A percentile compares a stretch with the other conserved stretches of the same genome.
Evolutionary conservation across 2,113 vertebrate species (phyloP).

Genomic region (Beaufortia kweichowensis): DNA sequence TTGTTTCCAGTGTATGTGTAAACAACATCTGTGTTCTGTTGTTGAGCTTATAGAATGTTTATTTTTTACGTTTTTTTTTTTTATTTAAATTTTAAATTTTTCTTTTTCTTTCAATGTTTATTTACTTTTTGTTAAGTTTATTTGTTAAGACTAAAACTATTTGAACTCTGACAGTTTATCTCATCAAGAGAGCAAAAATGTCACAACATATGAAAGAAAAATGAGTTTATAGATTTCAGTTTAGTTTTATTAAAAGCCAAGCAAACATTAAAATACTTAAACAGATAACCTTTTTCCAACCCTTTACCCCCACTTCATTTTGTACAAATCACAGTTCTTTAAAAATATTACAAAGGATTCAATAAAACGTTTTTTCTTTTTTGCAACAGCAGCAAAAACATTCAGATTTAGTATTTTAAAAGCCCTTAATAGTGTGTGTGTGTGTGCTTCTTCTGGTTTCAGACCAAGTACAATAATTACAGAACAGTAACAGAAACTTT

Average conservation of each 20-base stretch:
- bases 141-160: too few relatives aligned
- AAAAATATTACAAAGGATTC: constrained; percentile 78
- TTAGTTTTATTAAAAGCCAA: constrained; percentile 79
- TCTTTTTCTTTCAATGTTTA: too few relatives aligned
- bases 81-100: too few relatives aligned
- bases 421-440: constrained; percentile 75
- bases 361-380: constrained; percentile 63
- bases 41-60: too few relatives aligned
- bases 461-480: constrained; percentile 60
- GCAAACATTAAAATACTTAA: constrained; percentile 82
- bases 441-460: constrained; percentile 65
- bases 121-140: too few relatives aligned
- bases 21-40: too few relatives aligned
- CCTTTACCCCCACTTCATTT: constrained; percentile 62
- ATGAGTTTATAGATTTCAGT: constrained; percentile 67
- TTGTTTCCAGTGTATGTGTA: too few relatives aligned
- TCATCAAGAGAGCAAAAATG: too few relatives aligned
- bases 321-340: constrained; percentile 80
- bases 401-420: constrained; percentile 73
- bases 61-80: too few relatives aligned
- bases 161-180: too few relatives aligned
- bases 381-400: constrained; percentile 76
- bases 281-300: constrained; percentile 65
- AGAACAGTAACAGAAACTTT: constrained; percentile 45
- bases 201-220: constrained; percentile 1